Evolutionary conservation across 2,797 vertebrate species (phyloP).

Genomic region (Coregonus ussuriensis): DNA sequence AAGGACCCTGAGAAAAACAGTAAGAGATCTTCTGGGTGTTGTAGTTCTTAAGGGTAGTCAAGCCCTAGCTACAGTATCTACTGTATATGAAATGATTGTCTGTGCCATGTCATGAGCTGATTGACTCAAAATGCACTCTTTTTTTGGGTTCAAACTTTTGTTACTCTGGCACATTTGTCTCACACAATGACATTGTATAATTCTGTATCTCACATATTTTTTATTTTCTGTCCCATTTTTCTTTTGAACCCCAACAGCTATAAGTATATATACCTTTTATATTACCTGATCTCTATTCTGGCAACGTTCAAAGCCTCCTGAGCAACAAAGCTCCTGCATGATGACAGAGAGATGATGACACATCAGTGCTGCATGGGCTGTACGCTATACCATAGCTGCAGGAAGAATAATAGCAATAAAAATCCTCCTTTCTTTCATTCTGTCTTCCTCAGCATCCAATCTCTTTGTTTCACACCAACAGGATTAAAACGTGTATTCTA

Average conservation of each 20-base stretch:
- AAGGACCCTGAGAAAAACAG: constrained; percentile 93
- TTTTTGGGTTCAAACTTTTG: not conserved
- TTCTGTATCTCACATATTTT: constrained; percentile 37
- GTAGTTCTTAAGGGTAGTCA: no score
- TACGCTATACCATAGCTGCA: not conserved
- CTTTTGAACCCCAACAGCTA: constrained; percentile 81
- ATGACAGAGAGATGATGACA: not conserved
- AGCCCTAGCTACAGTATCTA: not conserved
- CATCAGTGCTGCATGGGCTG: not conserved
- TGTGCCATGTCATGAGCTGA: not conserved
- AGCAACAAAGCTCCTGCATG: not conserved
- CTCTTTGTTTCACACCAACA: constrained; percentile 23
- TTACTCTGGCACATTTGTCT: not conserved
- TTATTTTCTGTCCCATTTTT: constrained; percentile 68
- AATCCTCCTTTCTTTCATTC: not conserved
- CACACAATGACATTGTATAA: not conserved
- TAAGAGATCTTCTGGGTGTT: constrained; percentile 60
- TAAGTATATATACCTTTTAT: constrained; percentile 87
- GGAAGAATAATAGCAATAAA: not conserved
- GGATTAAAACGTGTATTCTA: constrained; percentile 24
- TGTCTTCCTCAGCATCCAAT: not conserved
- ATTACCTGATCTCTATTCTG: not conserved
- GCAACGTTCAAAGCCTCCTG: no score
- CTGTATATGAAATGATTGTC: not conserved
- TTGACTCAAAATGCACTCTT: not conserved